Conservation (phyloP, 2,888 invertebrate species). For the Volucella zonaria region DNA sequence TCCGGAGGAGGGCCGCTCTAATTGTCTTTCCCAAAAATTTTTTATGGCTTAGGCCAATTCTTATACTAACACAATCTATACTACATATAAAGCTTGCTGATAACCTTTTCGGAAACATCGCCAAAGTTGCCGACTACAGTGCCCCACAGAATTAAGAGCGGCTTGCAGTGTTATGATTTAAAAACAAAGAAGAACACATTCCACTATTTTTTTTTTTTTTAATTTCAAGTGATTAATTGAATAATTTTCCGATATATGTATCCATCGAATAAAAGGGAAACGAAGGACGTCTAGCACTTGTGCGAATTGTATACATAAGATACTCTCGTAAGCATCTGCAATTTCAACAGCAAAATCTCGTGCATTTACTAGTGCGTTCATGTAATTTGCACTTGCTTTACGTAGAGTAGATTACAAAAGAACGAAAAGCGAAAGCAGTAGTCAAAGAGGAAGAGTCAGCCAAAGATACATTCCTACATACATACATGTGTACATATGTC, state of each 20-base stretch:
- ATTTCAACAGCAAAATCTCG: not conserved
- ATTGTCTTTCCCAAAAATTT: too few species aligned
- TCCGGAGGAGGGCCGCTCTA: too few species aligned
- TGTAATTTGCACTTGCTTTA: slow-evolving; percentile 39
- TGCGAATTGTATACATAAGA: slow-evolving; percentile 6
- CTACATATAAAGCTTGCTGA: too few species aligned
- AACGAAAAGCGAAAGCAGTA: slow-evolving; percentile 22
- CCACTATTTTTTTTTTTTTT: not conserved
- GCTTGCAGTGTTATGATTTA: too few species aligned
- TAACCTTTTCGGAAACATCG: too few species aligned
- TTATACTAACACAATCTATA: too few species aligned
- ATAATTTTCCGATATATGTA: not conserved
- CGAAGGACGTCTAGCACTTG: slow-evolving; percentile 37
- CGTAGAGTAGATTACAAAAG: slow-evolving; percentile 12
- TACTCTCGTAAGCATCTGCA: not conserved
- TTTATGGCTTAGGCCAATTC: too few species aligned
- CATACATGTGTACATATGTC: too few species aligned
- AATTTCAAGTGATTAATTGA: slow-evolving; percentile 21
- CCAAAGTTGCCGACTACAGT: too few species aligned
- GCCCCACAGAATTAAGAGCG: too few species aligned
- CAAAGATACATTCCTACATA: not conserved
- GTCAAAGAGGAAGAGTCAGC: slow-evolving; percentile 1
- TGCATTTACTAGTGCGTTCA: slow-evolving; percentile 13
- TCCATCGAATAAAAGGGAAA: slow-evolving; percentile 5
- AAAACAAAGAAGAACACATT: not conserved